phyloP scores from a whole-genome alignment of 1,140 invertebrate species.

The Limonius californicus region DNA sequence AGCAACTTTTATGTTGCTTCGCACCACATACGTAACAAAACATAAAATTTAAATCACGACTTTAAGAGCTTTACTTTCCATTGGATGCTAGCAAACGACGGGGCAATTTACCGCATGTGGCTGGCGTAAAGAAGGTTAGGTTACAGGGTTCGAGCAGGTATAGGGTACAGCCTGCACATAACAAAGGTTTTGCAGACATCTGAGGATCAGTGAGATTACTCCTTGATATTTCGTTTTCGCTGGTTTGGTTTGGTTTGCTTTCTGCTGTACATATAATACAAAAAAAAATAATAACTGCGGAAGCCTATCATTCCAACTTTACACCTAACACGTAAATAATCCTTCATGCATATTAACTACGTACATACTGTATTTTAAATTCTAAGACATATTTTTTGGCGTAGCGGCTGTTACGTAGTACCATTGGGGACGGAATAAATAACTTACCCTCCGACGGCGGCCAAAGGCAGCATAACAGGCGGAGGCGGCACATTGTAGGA shows the following conservation, averaged over 20 bases:
- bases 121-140: neutral
- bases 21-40: no score
- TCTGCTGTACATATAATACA: no score
- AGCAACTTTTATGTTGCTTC: no score
- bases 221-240: no score
- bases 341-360: neutral
- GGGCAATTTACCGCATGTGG: no score
- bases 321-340: neutral
- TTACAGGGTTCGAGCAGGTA: constrained; percentile 7
- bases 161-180: constrained; percentile 6
- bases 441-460: neutral
- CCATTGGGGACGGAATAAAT: neutral
- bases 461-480: neutral
- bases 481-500: neutral
- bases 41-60: no score
- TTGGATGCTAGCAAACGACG: no score
- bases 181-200: constrained; percentile 10
- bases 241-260: no score
- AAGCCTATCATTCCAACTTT: no score
- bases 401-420: constrained; percentile 1
- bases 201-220: neutral
- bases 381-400: neutral
- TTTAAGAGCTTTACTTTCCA: no score
- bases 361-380: no score
- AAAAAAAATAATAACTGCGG: no score